Percentiles rank a stretch among this genome's conserved stretches.
Conservation (phyloP, 2,888 invertebrate species). For the Phrixothrix hirtus region DNA sequence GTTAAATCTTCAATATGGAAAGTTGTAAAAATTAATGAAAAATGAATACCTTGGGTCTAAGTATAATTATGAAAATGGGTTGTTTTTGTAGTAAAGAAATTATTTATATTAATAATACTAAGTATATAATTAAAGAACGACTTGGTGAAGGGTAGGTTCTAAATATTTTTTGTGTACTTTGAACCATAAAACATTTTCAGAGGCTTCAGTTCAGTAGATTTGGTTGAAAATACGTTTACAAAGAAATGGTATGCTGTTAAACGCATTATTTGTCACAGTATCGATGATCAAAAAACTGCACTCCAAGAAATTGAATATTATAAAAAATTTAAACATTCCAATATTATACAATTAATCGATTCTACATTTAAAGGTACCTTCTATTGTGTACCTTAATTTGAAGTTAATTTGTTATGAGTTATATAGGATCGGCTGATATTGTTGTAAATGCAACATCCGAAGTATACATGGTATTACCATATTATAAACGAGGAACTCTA, state of each 20-base stretch:
- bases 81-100: constrained; percentile 77
- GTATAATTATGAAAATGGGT: constrained; percentile 71
- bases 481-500: constrained; percentile 76
- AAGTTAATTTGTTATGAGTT: no score
- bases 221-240: constrained; percentile 70
- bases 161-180: no score
- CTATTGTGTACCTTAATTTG: no score
- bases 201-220: constrained; percentile 79
- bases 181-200: no score
- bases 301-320: constrained; percentile 75
- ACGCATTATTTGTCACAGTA: constrained; percentile 77
- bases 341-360: constrained; percentile 74
- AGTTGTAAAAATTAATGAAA: constrained; percentile 1
- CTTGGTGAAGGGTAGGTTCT: constrained; percentile 76
- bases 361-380: constrained; percentile 65
- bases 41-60: constrained; percentile 73
- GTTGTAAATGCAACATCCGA: constrained; percentile 71
- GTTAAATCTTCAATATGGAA: background rate
- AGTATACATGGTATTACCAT: constrained; percentile 74
- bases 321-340: constrained; percentile 69
- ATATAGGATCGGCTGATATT: constrained; percentile 62
- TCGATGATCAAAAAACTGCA: constrained; percentile 74
- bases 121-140: constrained; percentile 69
- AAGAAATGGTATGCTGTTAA: constrained; percentile 75
- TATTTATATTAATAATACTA: constrained; percentile 69